Base-by-base conservation (phyloP, 1,140 invertebrate genomes). In the Ceratina australensis region DNA sequence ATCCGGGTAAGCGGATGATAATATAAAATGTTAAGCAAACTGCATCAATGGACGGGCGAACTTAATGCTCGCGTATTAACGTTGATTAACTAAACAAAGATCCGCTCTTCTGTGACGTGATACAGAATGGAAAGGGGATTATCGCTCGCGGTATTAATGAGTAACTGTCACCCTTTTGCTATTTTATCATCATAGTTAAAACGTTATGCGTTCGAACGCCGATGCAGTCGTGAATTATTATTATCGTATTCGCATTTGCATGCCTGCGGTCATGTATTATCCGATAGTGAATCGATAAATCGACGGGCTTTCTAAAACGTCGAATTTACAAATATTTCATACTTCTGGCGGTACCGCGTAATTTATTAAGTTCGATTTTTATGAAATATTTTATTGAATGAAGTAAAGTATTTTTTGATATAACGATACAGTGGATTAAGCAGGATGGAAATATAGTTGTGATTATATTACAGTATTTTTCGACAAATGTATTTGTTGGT, bases 1-100 rank as follows among this genome's bases (percentile, higher is more conserved):
- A 68, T 75, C 65, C 56, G n/a, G 3, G 52, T 50, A 76, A 76
- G 56, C 56, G 54, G 47, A 69, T 64, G 49, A 47, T 28, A 50
- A 59, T 69, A 52, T 61, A 66, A 76, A 69, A 52, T 50, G n/a
- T 16, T 52, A 22, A 52, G 20, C 24, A 57, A 69, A 76, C 47
- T 47, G 33, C 7, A 8, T 73, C 24, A 59, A 67, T 60, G 49
- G 47, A n/a, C 20, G 3, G 33, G 0, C 0, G 24, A 18, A 26
- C 15, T 33, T 57, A 13, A 16, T 15, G 22, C 22, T 22, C 2
- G 22, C 18, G 22, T 20, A 59, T 75, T 75, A 75, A 33, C n/a
- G 2, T 18, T n/a, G 33, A 56, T 50, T 75, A 68, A 68, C 22
- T 1, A 0, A 28, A 26, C 20, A 0, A 42, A 8, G 10, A 4